Base-by-base conservation (phyloP, 2,888 invertebrate genomes). In the Orthosia cruda region DNA sequence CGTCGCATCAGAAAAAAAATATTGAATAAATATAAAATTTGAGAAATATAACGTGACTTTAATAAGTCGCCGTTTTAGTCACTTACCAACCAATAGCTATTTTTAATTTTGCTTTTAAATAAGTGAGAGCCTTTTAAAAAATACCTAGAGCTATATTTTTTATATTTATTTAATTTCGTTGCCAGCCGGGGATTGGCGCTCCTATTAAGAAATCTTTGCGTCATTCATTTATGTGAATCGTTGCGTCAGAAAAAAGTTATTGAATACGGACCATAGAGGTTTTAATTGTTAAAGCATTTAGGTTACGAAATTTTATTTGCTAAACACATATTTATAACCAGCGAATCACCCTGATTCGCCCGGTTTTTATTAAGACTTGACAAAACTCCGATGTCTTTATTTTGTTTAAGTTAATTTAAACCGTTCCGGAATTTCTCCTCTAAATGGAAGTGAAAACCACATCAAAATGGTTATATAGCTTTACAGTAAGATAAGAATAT, bases 121-220 rank as follows among this genome's bases (percentile, higher is more conserved):
- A 4, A 23, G 3, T 26, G 5, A 23, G 23, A n/a, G 23, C 50
- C 16, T 49, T 58, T 59, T 64, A 23, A 32, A 50, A 61, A 66
- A 26, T 20, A n/a, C 4, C 2, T 15, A 15, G 3, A 4, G 15
- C 15, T 47, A 12, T 18, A 32, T 45, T 26, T 55, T 47, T 26
- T 47, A 13, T 47, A 40, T 67, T 64, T 49, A 57, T 61, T 61
- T 49, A 52, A 55, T 61, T 20, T 47, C 9, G 23, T 20, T 59
- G 26, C 20, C 4, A 32, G n/a, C 13, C 47, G 13, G 15, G 26
- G 11, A 61, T 61, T 61, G 55, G 50, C 45, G 40, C 49, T 50
- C 16, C 13, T 58, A 72, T 66, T 66, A 58, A 58, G 59, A 20
- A n/a, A n/a, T n/a, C n/a, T n/a, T n/a, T n/a, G n/a, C n/a, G n/a